phyloP scores from a whole-genome alignment of 2,888 invertebrate species.

The Plutella xylostella region DNA sequence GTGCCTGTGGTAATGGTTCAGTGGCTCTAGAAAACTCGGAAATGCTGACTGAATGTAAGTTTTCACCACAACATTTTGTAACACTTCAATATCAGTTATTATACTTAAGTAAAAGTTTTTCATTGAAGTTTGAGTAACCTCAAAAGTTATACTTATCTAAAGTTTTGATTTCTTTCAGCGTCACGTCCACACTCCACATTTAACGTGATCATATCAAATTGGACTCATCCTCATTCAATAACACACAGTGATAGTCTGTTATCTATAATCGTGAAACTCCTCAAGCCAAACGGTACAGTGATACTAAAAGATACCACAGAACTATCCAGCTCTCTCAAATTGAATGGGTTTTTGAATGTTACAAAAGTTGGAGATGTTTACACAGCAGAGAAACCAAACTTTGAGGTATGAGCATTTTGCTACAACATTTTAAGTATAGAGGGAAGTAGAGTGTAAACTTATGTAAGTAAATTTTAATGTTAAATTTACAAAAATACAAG shows the following conservation, averaged over 20 bases:
- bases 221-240: conserved; percentile 47
- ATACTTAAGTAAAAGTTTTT: too few species aligned
- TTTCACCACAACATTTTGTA: neutral
- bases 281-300: conserved; percentile 74
- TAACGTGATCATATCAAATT: conserved; percentile 71
- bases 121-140: neutral
- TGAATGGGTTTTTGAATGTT: conserved; percentile 74
- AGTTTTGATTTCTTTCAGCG: conserved; percentile 36
- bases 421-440: too few species aligned
- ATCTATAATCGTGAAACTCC: conserved; percentile 67
- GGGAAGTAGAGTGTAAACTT: too few species aligned
- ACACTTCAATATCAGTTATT: too few species aligned
- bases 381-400: conserved; percentile 75
- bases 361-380: conserved; percentile 33
- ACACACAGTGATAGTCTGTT: conserved; percentile 55
- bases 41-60: conserved; percentile 71
- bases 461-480: too few species aligned
- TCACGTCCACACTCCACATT: conserved; percentile 70
- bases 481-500: too few species aligned
- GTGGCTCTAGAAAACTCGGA: conserved; percentile 72
- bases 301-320: conserved; percentile 59
- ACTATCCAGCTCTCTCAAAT: conserved; percentile 64
- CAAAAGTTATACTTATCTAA: neutral
- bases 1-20: conserved; percentile 49
- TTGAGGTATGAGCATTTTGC: conserved; percentile 68